These are phyloP conservation scores for Bubalus kerabau DNA, from an alignment of 2,113 vertebrate species.

Conservation along the genomic window DNA sequence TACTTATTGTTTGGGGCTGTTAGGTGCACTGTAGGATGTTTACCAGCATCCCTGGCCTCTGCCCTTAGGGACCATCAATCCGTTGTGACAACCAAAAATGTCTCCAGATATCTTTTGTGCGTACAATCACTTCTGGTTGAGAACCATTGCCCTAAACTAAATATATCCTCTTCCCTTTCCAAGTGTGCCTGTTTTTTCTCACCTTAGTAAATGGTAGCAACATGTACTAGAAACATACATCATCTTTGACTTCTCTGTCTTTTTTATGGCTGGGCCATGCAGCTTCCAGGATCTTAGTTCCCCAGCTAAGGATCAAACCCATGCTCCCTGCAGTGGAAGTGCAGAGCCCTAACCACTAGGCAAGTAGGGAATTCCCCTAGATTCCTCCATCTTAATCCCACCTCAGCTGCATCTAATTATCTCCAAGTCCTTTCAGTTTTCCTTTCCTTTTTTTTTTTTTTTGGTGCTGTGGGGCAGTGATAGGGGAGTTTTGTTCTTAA, in stretches of 20 bases:
- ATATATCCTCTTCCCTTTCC: not conserved
- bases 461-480: not conserved
- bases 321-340: not conserved
- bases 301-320: not conserved
- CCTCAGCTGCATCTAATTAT: not conserved
- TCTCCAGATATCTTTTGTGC: not conserved
- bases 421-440: not conserved
- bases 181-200: not conserved
- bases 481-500: not conserved
- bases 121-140: not conserved
- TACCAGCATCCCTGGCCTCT: not conserved
- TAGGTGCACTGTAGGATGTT: not conserved
- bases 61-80: not conserved
- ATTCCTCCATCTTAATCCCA: not conserved
- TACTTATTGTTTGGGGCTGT: not conserved
- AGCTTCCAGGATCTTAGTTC: not conserved
- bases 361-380: not conserved
- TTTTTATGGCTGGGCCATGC: not conserved
- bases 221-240: not conserved
- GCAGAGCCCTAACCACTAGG: not conserved
- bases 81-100: not conserved
- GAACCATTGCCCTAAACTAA: not conserved
- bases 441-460: not conserved
- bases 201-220: not conserved
- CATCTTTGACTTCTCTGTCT: not conserved